phyloP scores from a whole-genome alignment of 2,113 vertebrate genomes.

The Gorsachius goisagi region DNA sequence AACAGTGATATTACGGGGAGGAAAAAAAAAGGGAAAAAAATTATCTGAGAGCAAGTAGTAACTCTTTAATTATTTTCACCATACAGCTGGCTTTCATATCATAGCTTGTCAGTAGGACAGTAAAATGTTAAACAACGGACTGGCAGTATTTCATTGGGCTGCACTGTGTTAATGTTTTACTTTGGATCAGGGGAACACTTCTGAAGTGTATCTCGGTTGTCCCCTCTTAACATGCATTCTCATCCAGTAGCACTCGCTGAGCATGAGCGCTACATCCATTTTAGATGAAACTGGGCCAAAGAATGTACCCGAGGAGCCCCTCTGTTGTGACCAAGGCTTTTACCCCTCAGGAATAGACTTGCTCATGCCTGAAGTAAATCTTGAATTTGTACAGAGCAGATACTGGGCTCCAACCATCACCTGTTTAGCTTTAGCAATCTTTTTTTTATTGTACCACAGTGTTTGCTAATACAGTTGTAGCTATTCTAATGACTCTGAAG shows the following conservation, averaged over 20 bases:
- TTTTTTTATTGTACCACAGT: neutral
- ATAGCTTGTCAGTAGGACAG: neutral
- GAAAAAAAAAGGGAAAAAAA: no score
- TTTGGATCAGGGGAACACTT: neutral
- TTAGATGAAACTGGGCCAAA: neutral
- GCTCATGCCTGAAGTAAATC: neutral
- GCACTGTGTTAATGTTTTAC: neutral
- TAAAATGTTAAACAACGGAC: neutral
- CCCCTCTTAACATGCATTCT: neutral
- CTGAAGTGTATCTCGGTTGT: neutral
- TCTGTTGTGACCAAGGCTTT: neutral
- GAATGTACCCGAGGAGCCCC: neutral
- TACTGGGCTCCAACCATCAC: neutral
- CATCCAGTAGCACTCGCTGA: accelerated
- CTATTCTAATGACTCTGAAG: neutral
- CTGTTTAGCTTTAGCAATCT: neutral
- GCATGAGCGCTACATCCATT: accelerated
- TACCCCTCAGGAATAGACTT: neutral
- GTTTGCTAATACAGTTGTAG: neutral
- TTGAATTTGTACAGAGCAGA: neutral
- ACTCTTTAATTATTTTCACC: neutral
- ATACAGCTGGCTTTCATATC: neutral
- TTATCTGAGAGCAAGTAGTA: neutral
- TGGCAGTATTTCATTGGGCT: neutral
- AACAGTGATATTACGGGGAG: neutral